Conservation (phyloP, 2,888 invertebrate genomes). For the Allygus modestus region DNA sequence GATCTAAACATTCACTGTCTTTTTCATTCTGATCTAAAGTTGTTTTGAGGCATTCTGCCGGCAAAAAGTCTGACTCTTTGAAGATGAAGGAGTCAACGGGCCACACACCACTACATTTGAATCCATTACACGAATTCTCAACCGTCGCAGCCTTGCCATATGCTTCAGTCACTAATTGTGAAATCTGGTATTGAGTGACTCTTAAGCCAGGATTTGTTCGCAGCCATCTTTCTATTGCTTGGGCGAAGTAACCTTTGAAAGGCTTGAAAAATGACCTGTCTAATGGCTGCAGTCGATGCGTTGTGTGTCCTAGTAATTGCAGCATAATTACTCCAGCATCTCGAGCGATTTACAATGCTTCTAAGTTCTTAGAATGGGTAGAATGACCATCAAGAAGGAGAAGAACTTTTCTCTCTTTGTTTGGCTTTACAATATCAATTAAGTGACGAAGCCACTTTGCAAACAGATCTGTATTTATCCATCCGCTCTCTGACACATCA, state of each 20-base stretch:
- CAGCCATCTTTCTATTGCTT: constrained; percentile 67
- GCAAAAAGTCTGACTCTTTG: neutral
- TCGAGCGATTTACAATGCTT: constrained; percentile 67
- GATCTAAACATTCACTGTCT: neutral
- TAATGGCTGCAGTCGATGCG: constrained; percentile 69
- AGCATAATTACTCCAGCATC: constrained; percentile 69
- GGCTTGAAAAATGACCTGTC: constrained; percentile 69
- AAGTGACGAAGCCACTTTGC: too few relatives aligned
- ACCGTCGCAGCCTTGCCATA: constrained; percentile 67
- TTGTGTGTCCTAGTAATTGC: constrained; percentile 69
- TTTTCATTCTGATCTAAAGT: too few relatives aligned
- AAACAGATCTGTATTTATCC: too few relatives aligned
- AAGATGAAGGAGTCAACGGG: constrained; percentile 60
- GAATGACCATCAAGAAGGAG: constrained; percentile 67
- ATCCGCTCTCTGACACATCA: too few relatives aligned
- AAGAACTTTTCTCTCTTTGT: too few relatives aligned
- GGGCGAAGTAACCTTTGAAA: neutral
- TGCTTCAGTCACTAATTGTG: constrained; percentile 66
- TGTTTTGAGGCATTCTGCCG: too few relatives aligned
- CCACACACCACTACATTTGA: constrained; percentile 66
- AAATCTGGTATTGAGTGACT: constrained; percentile 68
- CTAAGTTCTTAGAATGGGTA: constrained; percentile 70
- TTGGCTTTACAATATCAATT: too few relatives aligned
- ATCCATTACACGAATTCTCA: constrained; percentile 64
- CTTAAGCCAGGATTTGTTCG: constrained; percentile 65